A percentile compares a stretch with the other conserved stretches of the same genome.
These are phyloP conservation scores for Trochalopteron elliotii DNA, from an alignment of 2,113 vertebrate genomes.

Conservation along the genomic window DNA sequence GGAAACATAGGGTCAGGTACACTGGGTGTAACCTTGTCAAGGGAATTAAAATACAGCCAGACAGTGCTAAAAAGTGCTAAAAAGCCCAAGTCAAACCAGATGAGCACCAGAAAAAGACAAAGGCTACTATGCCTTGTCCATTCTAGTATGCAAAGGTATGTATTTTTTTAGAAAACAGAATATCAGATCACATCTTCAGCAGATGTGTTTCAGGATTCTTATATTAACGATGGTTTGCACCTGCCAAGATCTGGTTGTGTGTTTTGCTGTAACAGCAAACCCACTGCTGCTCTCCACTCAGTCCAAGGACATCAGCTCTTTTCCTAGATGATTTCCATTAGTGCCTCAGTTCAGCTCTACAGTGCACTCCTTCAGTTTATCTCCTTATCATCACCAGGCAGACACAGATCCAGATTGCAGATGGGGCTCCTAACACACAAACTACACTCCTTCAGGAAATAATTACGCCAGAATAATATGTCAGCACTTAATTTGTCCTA, in stretches of 20 bases:
- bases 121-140: neutral
- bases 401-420: neutral
- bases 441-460: neutral
- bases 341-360: neutral
- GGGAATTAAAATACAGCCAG: neutral
- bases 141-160: neutral
- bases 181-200: neutral
- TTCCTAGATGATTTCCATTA: neutral
- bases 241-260: neutral
- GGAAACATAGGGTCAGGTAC: neutral
- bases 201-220: neutral
- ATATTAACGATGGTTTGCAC: too few relatives aligned
- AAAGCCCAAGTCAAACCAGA: neutral
- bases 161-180: neutral
- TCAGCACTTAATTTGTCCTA: neutral
- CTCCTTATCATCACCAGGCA: neutral
- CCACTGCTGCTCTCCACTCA: neutral
- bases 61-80: neutral
- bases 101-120: neutral
- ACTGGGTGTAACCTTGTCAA: neutral
- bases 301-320: neutral
- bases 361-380: neutral
- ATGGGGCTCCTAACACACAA: neutral
- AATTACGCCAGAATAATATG: neutral
- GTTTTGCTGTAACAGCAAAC: neutral